Evolutionary conservation across 2,113 vertebrate genomes (phyloP).

Genomic region (Nycticebus coucang): DNA sequence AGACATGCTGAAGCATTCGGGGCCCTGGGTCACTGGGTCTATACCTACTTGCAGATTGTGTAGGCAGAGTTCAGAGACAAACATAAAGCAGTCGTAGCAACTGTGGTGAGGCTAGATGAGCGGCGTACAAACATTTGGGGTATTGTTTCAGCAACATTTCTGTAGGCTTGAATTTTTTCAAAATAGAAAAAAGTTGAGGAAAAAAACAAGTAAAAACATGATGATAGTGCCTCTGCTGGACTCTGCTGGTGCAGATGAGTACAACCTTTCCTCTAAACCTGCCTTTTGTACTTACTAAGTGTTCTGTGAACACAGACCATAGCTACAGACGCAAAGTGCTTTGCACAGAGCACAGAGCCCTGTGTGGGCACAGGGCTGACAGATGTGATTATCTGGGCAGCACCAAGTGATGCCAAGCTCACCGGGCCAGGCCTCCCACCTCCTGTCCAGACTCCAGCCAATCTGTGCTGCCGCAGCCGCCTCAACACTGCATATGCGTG

Average conservation of each 20-base stretch:
- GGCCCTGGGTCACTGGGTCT: background rate
- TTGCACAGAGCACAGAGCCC: background rate
- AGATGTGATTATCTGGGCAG: background rate
- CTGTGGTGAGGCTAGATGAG: too few relatives aligned
- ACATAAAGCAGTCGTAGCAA: background rate
- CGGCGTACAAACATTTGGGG: too few relatives aligned
- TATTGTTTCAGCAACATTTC: background rate
- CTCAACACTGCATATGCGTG: constrained; percentile 64
- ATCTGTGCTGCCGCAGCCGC: constrained; percentile 42
- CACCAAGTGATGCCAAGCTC: background rate
- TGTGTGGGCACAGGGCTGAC: background rate
- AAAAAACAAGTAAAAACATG: background rate
- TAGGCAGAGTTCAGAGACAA: fast-evolving
- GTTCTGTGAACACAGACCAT: background rate
- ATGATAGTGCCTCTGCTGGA: too few relatives aligned
- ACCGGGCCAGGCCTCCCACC: background rate
- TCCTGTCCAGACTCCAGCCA: background rate
- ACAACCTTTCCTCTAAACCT: background rate
- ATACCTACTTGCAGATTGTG: background rate
- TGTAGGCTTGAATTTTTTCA: background rate
- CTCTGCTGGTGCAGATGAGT: fast-evolving
- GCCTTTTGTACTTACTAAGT: background rate
- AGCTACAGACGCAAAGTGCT: background rate
- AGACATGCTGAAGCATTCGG: background rate
- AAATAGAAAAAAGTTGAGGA: background rate